Evolutionary conservation across 2,797 vertebrate species (phyloP), one percentile per base, ranked within the genome.

Genomic region (Anableps anableps): DNA sequence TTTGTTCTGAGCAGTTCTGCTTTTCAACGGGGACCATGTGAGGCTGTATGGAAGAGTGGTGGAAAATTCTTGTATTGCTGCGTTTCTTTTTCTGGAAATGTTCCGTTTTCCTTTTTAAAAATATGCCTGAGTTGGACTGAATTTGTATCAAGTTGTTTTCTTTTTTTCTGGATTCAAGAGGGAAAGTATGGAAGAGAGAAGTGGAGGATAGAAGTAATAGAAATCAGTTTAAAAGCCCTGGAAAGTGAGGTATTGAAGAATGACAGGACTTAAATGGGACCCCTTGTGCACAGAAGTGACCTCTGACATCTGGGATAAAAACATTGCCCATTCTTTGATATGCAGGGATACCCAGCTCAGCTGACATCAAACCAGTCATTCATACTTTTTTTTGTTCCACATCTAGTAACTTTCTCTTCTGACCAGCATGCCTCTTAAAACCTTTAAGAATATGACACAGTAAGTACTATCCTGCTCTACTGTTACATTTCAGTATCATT

Each of bases 221-320:
- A 71, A 88, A 78, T 68, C 68, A 76, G 81, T 88, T 86, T 86
- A 78, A 48, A 51, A 85, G 81, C 60, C 60, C 64, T 19, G 50
- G 48, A 77, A 80, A 76, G 80, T 79, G 88, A 88, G 74, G 82
- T 38, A 73, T 82, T 75, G 79, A 84, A 86, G 80, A 45, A 93
- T 93, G 92, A 87, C 76, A 53, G 51, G 81, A 62, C 78, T 84
- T 83, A 8, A 19, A 14, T 8, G 55, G 77, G 83, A 85, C 87
- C 77, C 83, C 60, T 43, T 83, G 76, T 70, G 85, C 4, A 31
- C 50, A 84, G 78, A 88, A 66, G 80, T 92, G 92, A 94, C 90
- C 87, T 94, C 90, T 94, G 93, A 88, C 91, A 85, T 84, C 2
- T 70, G 79, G 76, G 86, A 88, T 78, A 77, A 74, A 66, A 66